These are phyloP conservation scores for Zalophus californianus DNA, from an alignment of 2,797 vertebrate species.

Conservation along the genomic window DNA sequence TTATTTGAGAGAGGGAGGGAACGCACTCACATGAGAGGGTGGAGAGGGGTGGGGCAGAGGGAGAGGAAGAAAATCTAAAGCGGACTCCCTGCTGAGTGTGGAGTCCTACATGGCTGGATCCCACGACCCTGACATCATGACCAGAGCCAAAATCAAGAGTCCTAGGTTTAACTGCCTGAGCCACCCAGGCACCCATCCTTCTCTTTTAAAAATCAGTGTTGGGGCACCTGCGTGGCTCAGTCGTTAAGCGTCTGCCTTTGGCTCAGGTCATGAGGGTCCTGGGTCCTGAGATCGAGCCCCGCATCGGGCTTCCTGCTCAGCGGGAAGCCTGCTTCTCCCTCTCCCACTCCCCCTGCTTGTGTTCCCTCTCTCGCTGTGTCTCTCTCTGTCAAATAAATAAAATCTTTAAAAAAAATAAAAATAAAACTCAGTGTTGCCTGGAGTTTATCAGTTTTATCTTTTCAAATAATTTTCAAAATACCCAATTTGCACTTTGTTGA, in stretches of 20 bases:
- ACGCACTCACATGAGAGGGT: rapidly evolving
- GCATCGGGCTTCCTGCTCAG: no score
- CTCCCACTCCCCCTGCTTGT: no score
- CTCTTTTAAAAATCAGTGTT: slow-evolving; percentile 3
- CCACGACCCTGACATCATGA: neutral
- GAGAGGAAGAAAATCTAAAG: neutral
- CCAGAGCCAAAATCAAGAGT: neutral
- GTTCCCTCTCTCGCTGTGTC: no score
- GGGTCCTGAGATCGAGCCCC: no score
- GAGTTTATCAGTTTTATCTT: slow-evolving; percentile 45
- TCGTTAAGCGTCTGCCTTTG: no score
- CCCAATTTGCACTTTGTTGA: neutral
- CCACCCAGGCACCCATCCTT: neutral
- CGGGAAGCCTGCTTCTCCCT: no score
- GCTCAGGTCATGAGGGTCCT: no score
- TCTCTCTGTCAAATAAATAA: no score
- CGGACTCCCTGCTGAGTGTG: neutral
- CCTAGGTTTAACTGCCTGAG: neutral
- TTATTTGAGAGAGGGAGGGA: neutral
- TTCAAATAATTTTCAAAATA: slow-evolving; percentile 68
- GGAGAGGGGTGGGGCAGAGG: neutral
- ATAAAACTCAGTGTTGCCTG: slow-evolving; percentile 2
- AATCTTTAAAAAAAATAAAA: neutral
- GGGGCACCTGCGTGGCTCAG: neutral
- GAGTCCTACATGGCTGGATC: neutral